Conservation (phyloP, 2,113 vertebrate species). For the Tetrax tetrax region DNA sequence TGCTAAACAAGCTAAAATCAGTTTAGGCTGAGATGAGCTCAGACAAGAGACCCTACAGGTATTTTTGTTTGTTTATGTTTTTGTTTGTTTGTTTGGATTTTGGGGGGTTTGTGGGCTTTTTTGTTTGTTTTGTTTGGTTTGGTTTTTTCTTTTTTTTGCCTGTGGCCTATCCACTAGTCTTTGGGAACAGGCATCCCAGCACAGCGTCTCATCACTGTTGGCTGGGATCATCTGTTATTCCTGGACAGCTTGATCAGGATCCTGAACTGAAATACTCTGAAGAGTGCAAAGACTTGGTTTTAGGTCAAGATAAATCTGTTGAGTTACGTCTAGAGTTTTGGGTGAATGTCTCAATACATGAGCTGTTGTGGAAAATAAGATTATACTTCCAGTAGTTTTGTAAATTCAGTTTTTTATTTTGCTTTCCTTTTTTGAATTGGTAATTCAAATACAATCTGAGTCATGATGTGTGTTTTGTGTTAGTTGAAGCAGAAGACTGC, state of each 20-base stretch:
- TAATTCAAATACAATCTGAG: neutral
- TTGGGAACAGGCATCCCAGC: neutral
- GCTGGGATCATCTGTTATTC: neutral
- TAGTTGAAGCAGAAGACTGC: slow-evolving; percentile 2
- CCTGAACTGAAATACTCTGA: neutral
- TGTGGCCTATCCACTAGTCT: neutral
- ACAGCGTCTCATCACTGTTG: neutral
- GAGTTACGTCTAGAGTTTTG: neutral
- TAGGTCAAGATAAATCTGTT: neutral
- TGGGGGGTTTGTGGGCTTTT: too few relatives aligned
- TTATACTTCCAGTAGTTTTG: neutral
- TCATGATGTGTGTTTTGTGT: neutral
- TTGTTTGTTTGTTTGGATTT: too few relatives aligned
- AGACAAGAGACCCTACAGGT: neutral
- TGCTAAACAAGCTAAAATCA: neutral
- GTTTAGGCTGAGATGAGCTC: neutral
- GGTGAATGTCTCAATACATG: neutral
- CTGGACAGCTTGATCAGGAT: neutral
- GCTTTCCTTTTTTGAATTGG: neutral
- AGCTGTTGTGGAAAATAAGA: neutral
- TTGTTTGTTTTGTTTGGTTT: too few relatives aligned
- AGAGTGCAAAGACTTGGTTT: neutral
- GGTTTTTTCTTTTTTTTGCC: too few relatives aligned
- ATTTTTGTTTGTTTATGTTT: too few relatives aligned
- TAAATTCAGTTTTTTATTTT: neutral